Percentiles rank a stretch among this genome's conserved stretches.
phyloP scores from a whole-genome alignment of 2,113 vertebrate species.

The Clupea harengus region DNA sequence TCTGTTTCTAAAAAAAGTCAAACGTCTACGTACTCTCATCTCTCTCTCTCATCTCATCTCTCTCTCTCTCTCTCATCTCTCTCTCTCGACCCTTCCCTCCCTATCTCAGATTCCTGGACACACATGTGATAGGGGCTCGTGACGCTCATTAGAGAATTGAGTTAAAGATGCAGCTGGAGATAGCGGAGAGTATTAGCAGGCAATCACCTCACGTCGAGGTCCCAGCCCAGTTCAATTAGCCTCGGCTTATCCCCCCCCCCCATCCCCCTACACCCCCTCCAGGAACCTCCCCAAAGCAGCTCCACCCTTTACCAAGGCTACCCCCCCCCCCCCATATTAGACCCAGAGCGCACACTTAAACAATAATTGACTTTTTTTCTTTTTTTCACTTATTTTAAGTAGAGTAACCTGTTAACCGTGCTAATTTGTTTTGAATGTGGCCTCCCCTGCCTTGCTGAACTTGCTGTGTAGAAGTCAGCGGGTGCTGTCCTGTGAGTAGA shows the following conservation, averaged over 20 bases:
- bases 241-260: neutral
- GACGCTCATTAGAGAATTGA: constrained; percentile 65
- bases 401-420: neutral
- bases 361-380: neutral
- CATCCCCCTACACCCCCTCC: too few species aligned
- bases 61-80: neutral
- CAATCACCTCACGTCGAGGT: constrained; percentile 21
- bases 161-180: constrained; percentile 55
- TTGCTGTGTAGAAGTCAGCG: neutral
- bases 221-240: constrained; percentile 9
- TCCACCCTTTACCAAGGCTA: neutral
- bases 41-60: neutral
- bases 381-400: neutral
- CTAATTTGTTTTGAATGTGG: constrained; percentile 15
- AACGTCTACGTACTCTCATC: neutral
- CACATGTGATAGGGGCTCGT: constrained; percentile 65
- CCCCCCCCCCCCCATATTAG: neutral
- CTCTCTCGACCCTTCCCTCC: constrained; percentile 22
- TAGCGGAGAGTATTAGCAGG: constrained; percentile 33
- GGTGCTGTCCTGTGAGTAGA: neutral
- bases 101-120: constrained; percentile 47
- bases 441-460: constrained; percentile 10
- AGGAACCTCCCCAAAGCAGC: neutral
- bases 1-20: neutral
- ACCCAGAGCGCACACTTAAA: neutral